Base-by-base conservation (phyloP, 2,113 vertebrate species). In the Sylvicapra grimmia region DNA sequence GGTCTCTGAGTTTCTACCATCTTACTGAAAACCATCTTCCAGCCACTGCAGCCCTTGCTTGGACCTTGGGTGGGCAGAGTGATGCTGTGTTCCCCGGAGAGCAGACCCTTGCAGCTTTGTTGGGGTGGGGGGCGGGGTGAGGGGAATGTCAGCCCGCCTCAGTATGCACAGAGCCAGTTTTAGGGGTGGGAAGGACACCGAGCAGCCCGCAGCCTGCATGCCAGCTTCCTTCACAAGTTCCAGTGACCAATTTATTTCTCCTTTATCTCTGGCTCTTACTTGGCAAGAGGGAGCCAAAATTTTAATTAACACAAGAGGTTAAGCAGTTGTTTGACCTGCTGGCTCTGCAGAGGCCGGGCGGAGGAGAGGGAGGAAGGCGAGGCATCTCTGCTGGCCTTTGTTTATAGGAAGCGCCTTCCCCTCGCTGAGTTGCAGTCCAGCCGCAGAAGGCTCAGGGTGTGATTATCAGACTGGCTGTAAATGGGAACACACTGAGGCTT, bases 261-360 rank as follows among this genome's bases (percentile, higher is more conserved):
- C 16, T 85, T 94, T 97, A 97, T 98, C 97, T 96, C 97, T 98
- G 97, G 94, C 96, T 97, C 91, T 97, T 94, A 86, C 87, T 61
- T 97, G 95, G 86, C 87, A 77, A 72, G 92, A 97, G 80, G 36
- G 1, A 98, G 96, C 98, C 95, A 98, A 97, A 65, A 98, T 94
- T 86, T 98, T 98, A 98, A 94, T 98, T 94, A 97, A 97, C 96
- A 87, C 96, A 44, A 96, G 91, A 99, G 98, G 98, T 93, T 97
- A 94, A 97, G 96, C 94, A 93, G 82, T 98, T 96, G 86, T 93
- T 97, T 98, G 98, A 98, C 98, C 98, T 98, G 97, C 40, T 40
- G 23, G 75, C 95, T 98, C 97, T 98, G 95, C 92, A 14, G 95
- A 85, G 18, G 15, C 5, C 23, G 21, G 54, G 7, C 19, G 4